Evolutionary conservation across 2,113 vertebrate species (phyloP), one percentile per base, ranked within the genome.

Genomic region (Callopanchax toddi): DNA sequence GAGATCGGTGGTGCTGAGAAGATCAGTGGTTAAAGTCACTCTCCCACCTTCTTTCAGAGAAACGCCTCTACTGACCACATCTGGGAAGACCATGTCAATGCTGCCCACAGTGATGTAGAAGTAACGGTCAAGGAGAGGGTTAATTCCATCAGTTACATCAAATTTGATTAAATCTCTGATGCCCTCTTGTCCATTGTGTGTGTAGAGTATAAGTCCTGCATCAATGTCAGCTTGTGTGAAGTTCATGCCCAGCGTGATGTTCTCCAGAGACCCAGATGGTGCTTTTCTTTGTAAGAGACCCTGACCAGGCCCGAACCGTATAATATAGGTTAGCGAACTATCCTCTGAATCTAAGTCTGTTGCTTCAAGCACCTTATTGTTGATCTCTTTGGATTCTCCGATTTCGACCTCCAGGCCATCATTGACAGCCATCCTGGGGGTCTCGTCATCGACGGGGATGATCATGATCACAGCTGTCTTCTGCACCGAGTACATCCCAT

Each of bases 261-360:
- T 98, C 81, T 95, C 92, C 49, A 89, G 56, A 61, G 59, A 72
- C 22, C 94, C 92, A 1, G 68, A 79, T 40, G 84, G 69, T 5
- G 74, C 91, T 83, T 61, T 89, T 78, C 89, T 93, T 70, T 95
- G 94, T 46, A 99, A 71, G 15, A 95, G 54, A 15, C 97, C 97
- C 63, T 97, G 95, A 57, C 78, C 50, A 1, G 96, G 97, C 5
- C 94, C 96, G 0, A 94, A 95, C 6, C 89, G 91, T 76, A 95
- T 74, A 22, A 96, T 56, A 21, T 93, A 99, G 0, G 90, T 85
- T 49, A 99, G 92, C 0, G 84, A 79, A 69, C 90, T 93, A 63
- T 99, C 97, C 40, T 97, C 95, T 8, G 97, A 97, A 77, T 99
- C 97, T 36, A 98, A 86, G 84, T 99, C 96, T 26, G 95, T 97